Conservation (phyloP, 2,797 vertebrate genomes). For the Distichodus sexfasciatus region DNA sequence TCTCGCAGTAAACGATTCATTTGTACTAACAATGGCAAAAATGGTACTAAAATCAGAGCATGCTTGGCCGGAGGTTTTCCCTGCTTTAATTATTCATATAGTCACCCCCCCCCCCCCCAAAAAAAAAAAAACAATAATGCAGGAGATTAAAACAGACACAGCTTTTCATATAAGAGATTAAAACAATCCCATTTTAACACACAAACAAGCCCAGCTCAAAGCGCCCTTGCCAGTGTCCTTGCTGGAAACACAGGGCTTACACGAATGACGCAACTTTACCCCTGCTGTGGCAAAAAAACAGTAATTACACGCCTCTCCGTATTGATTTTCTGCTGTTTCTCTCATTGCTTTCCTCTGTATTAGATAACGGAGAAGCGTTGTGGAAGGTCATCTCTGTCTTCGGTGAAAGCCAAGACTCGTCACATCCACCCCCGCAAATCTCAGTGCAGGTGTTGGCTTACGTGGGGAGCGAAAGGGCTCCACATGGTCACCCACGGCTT, state of each 20-base stretch:
- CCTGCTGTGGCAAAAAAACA: background rate
- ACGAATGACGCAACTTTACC: background rate
- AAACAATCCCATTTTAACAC: too few species aligned
- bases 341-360: background rate
- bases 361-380: background rate
- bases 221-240: background rate
- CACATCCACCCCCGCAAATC: background rate
- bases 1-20: too few species aligned
- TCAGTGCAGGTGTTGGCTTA: background rate
- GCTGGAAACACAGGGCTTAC: background rate
- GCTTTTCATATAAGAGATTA: too few species aligned
- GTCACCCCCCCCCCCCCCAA: too few species aligned
- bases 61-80: too few species aligned
- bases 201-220: background rate
- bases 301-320: background rate
- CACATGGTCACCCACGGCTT: too few species aligned
- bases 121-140: too few species aligned
- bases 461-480: background rate
- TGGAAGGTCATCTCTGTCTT: conserved; percentile 21
- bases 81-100: too few species aligned
- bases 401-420: background rate
- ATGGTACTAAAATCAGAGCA: too few species aligned
- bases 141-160: too few species aligned
- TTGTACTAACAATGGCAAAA: too few species aligned
- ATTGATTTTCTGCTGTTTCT: conserved; percentile 9